Conservation (phyloP, 2,888 invertebrate species). For the Agriopis leucophaearia region DNA sequence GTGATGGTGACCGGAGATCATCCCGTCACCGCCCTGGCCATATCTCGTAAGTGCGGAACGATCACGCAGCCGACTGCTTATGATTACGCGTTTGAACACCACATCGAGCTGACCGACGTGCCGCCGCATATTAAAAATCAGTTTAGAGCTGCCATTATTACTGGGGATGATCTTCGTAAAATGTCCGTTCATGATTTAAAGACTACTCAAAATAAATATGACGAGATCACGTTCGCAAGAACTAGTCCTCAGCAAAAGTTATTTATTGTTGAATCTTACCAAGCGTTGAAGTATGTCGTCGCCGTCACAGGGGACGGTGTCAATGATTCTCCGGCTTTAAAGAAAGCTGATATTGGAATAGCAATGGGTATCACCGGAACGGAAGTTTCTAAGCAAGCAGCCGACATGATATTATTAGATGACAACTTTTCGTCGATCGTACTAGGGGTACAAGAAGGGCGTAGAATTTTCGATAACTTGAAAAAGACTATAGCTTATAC, state of each 20-base stretch:
- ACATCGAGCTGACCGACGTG: slow-evolving; percentile 84
- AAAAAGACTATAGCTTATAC: slow-evolving; percentile 95
- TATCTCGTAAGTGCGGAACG: slow-evolving; percentile 89
- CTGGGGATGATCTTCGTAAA: slow-evolving; percentile 85
- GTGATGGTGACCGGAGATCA: slow-evolving; percentile 92
- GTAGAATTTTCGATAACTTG: slow-evolving; percentile 94
- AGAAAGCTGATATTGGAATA: slow-evolving; percentile 94
- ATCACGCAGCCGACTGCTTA: slow-evolving; percentile 89
- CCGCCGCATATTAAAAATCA: slow-evolving; percentile 76
- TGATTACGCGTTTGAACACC: slow-evolving; percentile 89
- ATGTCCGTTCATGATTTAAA: slow-evolving; percentile 86
- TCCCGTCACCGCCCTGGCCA: slow-evolving; percentile 90
- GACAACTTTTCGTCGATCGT: slow-evolving; percentile 96
- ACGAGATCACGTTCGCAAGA: slow-evolving; percentile 91
- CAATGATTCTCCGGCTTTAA: slow-evolving; percentile 94
- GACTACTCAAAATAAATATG: slow-evolving; percentile 84
- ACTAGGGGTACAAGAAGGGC: slow-evolving; percentile 93
- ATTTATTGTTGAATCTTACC: slow-evolving; percentile 92
- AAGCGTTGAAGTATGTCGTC: slow-evolving; percentile 92
- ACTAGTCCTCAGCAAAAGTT: slow-evolving; percentile 90
- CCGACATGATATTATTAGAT: slow-evolving; percentile 96
- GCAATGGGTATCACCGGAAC: slow-evolving; percentile 93
- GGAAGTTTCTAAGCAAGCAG: slow-evolving; percentile 94
- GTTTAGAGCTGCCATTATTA: slow-evolving; percentile 74
- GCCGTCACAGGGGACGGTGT: slow-evolving; percentile 96